A percentile compares a stretch with the other conserved stretches of the same genome.
phyloP scores from a whole-genome alignment of 2,888 invertebrate species.

The Deilephila porcellus region DNA sequence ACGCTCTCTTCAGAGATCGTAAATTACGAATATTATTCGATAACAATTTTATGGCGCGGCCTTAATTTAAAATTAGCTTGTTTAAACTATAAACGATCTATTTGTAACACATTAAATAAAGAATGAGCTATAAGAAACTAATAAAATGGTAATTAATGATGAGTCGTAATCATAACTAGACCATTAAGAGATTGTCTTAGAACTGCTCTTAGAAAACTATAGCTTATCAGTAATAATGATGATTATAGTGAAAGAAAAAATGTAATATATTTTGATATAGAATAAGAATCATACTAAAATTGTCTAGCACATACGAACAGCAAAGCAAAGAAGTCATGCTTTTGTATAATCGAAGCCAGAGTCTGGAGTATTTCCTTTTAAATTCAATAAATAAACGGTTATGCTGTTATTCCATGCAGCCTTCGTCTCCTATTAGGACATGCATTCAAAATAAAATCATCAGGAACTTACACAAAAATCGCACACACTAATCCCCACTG shows the following conservation, averaged over 20 bases:
- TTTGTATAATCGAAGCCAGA: not conserved
- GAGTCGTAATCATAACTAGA: not conserved
- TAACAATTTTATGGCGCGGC: conserved; percentile 28
- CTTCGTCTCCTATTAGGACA: not conserved
- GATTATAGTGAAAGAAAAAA: not conserved
- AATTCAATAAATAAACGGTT: not conserved
- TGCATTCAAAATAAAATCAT: not conserved
- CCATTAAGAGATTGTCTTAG: not conserved
- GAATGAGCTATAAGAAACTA: not conserved
- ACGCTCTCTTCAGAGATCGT: conserved; percentile 24
- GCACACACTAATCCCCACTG: conserved; percentile 40
- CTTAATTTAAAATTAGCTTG: conserved; percentile 20
- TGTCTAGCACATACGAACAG: not conserved
- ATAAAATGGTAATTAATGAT: not conserved
- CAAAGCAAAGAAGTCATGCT: not conserved
- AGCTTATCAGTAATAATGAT: no score
- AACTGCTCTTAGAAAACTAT: not conserved
- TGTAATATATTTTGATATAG: no score
- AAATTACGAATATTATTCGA: conserved; percentile 28
- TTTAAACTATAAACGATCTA: conserved; percentile 13
- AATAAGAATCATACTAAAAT: not conserved
- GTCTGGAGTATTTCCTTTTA: not conserved
- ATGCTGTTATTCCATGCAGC: not conserved
- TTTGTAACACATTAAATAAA: conserved; percentile 11
- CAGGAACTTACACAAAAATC: conserved; percentile 27